These are phyloP conservation scores for Danio choprae DNA, from an alignment of 2,797 vertebrate genomes.

Conservation along the genomic window DNA sequence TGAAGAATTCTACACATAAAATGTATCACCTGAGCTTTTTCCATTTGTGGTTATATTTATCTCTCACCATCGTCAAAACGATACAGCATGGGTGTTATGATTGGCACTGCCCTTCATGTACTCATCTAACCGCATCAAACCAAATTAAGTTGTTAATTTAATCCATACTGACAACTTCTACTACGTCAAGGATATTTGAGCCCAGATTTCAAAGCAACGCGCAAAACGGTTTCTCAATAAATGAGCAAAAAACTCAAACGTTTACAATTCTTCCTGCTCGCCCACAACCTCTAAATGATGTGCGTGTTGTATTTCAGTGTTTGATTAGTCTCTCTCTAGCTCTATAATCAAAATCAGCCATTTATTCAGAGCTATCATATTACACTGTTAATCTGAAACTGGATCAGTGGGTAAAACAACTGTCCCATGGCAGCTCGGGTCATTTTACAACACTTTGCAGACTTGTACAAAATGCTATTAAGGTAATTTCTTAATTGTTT, in stretches of 20 bases:
- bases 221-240: not conserved
- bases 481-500: not conserved
- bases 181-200: not conserved
- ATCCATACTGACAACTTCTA: not conserved
- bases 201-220: not conserved
- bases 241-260: not conserved
- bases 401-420: not conserved
- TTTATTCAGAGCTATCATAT: not conserved
- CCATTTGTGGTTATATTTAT: not conserved
- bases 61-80: not conserved
- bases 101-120: not conserved
- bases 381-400: not conserved
- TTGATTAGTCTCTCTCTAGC: not conserved
- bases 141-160: not conserved
- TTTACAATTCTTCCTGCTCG: not conserved
- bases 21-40: not conserved
- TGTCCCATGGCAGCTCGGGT: not conserved
- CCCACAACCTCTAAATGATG: not conserved
- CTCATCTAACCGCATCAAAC: not conserved
- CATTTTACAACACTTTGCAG: not conserved
- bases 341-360: slow-evolving; percentile 3
- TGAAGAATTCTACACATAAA: not conserved
- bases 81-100: not conserved
- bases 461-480: not conserved
- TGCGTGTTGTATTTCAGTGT: not conserved